These are phyloP conservation scores for Drosophila guanche DNA, from an alignment of 1,140 invertebrate species.

Conservation along the genomic window DNA sequence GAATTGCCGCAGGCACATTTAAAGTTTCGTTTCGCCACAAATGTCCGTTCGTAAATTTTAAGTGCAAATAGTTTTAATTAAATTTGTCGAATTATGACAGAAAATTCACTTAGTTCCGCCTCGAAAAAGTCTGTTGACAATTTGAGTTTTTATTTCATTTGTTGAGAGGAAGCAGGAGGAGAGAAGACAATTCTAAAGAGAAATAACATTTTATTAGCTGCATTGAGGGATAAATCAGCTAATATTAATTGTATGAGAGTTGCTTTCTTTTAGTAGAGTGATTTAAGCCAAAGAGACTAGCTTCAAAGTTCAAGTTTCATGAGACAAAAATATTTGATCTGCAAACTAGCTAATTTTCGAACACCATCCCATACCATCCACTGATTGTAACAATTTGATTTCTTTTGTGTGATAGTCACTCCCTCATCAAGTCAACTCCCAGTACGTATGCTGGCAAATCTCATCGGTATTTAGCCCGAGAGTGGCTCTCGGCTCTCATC, in stretches of 20 bases:
- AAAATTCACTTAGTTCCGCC: conserved; percentile 51
- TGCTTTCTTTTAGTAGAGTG: no score
- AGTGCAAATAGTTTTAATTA: conserved; percentile 78
- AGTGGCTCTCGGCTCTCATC: conserved; percentile 2
- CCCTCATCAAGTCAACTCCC: conserved; percentile 41
- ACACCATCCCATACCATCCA: no score
- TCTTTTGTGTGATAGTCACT: background rate
- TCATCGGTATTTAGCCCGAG: conserved; percentile 60
- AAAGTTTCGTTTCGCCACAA: conserved; percentile 62
- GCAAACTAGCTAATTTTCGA: no score
- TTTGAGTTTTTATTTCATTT: conserved; percentile 55
- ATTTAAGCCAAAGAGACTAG: no score
- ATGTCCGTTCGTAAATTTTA: conserved; percentile 57
- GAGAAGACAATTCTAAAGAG: background rate
- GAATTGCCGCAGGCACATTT: conserved; percentile 42
- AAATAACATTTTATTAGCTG: no score
- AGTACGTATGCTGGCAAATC: conserved; percentile 50
- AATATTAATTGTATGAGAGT: no score
- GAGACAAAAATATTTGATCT: no score
- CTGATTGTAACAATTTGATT: no score
- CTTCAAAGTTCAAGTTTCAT: no score
- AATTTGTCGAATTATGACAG: conserved; percentile 71
- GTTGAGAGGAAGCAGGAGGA: background rate
- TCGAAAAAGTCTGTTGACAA: conserved; percentile 31
- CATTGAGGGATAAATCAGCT: no score